Evolutionary conservation across 2,113 vertebrate species (phyloP).

Genomic region (Pteronura brasiliensis): DNA sequence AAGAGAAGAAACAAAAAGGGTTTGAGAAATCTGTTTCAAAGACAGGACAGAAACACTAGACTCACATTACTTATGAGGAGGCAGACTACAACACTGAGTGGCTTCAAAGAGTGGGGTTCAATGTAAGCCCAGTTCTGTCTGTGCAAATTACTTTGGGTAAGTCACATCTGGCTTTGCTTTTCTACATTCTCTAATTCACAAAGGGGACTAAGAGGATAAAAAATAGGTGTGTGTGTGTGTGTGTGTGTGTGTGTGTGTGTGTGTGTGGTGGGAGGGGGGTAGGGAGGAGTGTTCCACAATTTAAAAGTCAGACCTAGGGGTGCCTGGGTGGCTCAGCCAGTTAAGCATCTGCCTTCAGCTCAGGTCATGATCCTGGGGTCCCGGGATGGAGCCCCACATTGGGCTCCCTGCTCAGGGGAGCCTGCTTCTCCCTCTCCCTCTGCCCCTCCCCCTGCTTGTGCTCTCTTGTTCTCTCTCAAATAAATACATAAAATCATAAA

Average conservation of each 20-base stretch:
- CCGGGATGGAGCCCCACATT: not conserved
- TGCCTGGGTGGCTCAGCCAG: not conserved
- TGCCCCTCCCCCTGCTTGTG: not conserved
- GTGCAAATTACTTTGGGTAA: not conserved
- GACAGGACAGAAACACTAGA: not conserved
- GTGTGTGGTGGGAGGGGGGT: too few relatives aligned
- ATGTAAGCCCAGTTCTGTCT: not conserved
- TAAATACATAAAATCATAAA: not conserved
- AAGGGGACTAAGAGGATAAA: not conserved
- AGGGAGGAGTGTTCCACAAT: not conserved
- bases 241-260: too few relatives aligned
- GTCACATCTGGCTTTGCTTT: not conserved
- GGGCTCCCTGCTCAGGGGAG: not conserved
- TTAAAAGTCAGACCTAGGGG: not conserved
- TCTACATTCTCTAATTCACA: not conserved
- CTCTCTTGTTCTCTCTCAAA: not conserved
- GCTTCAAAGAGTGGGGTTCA: not conserved
- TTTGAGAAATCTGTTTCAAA: not conserved
- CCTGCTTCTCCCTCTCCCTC: not conserved
- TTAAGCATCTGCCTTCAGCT: not conserved
- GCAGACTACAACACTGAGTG: not conserved
- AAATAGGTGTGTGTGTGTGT: not conserved
- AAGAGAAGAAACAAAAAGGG: not conserved
- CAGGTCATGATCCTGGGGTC: not conserved
- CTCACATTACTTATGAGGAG: not conserved